Evolutionary conservation across 2,888 invertebrate species (phyloP), one percentile per base, ranked within the genome.

Genomic region (Himalopsyche tibetana): DNA sequence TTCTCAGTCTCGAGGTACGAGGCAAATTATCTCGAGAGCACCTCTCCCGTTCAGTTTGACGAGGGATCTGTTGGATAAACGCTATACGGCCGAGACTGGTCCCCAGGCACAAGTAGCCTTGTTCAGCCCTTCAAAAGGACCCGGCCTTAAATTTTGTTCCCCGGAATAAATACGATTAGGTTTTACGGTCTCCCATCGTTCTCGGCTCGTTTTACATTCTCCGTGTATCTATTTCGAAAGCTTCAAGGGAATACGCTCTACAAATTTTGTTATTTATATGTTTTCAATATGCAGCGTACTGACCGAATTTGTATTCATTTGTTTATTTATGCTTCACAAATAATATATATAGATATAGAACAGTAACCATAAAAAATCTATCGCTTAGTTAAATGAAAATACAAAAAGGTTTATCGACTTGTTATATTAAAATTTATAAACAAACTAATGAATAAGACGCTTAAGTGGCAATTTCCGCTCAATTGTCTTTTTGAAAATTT

Each of bases 41-140:
- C 63, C 63, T 63, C 63, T 63, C 63, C 19, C 63, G 28, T 63
- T 63, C 63, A 63, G 63, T 63, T 63, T 63, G 63, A 63, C 63
- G 63, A 63, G 63, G 63, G 63, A 63, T 63, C 19, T 6, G 28
- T 28, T 63, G 19, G 63, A 63, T 63, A 63, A 63, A 63, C 63
- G 63, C 28, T 63, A 28, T 63, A 19, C 28, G 63, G 19, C 11
- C 63, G 63, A 63, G 19, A 63, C 63, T 63, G 63, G 19, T 63
- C 63, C 63, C 63, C 19, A 63, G 63, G 63, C 63, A 63, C 63
- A 28, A 63, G 63, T 63, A 63, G 63, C 63, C 63, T 63, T 63
- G 63, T 63, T 63, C 63, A 15, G 63, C 63, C 63, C 63, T 63
- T 63, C 19, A 63, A 63, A 63, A 63, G 63, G 63, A 63, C 19